Percentiles rank a stretch among this genome's conserved stretches.
Evolutionary conservation across 2,797 vertebrate species (phyloP).

Genomic region (Eutrigla gurnardus): DNA sequence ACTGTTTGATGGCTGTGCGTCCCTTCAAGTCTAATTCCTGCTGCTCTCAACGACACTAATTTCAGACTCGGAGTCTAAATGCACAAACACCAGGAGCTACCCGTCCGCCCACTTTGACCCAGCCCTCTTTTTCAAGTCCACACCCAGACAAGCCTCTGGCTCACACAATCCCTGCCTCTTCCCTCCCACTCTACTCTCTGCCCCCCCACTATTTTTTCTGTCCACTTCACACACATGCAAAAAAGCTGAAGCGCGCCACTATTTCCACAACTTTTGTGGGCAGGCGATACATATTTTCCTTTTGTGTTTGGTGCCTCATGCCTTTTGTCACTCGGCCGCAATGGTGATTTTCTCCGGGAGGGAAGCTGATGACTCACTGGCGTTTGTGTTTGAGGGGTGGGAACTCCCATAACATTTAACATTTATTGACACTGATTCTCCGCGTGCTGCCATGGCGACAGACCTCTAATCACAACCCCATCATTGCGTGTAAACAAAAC

Average conservation of each 20-base stretch:
- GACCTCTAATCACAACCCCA: conserved; percentile 45
- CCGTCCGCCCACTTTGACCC: conserved; percentile 71
- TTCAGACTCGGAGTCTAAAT: conserved; percentile 69
- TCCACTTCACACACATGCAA: conserved; percentile 39
- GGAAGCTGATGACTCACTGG: conserved; percentile 69
- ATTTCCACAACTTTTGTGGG: conserved; percentile 48
- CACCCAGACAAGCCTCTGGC: conserved; percentile 65
- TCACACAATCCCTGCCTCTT: conserved; percentile 45
- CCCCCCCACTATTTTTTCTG: conserved; percentile 12
- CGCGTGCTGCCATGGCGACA: conserved; percentile 69
- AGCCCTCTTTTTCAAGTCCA: conserved; percentile 68
- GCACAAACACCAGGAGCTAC: conserved; percentile 65
- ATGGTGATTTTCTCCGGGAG: conserved; percentile 35
- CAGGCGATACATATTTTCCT: conserved; percentile 17
- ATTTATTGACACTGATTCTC: conserved; percentile 52
- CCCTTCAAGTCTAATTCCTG: conserved; percentile 62
- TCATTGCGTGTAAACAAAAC: conserved; percentile 31
- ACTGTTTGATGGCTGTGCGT: conserved; percentile 59
- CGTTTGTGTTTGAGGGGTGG: conserved; percentile 38
- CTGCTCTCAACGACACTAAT: conserved; percentile 62
- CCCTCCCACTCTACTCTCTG: conserved; percentile 7
- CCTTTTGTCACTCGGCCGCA: conserved; percentile 61
- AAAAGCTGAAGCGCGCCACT: neutral
- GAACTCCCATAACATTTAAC: conserved; percentile 64
- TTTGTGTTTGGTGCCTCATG: conserved; percentile 41